Base-by-base conservation (phyloP, 2,888 invertebrate genomes). In the Merodon equestris region DNA sequence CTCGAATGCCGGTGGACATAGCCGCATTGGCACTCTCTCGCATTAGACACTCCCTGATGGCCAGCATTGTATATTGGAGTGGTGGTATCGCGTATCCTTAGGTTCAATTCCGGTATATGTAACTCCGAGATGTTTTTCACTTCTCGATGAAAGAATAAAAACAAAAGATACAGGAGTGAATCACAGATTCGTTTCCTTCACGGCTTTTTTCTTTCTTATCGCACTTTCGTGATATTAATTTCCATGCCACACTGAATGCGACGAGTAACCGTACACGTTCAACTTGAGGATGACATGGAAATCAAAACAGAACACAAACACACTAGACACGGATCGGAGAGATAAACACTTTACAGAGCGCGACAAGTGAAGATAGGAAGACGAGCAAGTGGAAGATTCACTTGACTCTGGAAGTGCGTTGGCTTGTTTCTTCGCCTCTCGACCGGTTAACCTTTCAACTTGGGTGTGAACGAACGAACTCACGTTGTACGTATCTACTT, bases 1-100 rank as follows among this genome's bases (percentile, higher is more conserved):
- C 63, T 53, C 63, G 40, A 68, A 54, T 38, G 56, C 44, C 53
- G 64, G 58, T 45, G 19, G 27, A 38, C 53, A 64, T 44, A 19
- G 64, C 13, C 19, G 64, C 9, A 17, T 42, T 74, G 50, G 53
- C 70, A 64, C 79, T 58, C 64, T 79, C 79, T 54, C 79, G 54
- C 56, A 79, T 10, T 10, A 79, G 74, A 38, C 79, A 79, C 51
- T 79, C 79, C 60, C 79, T 58, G 2, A 79, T 63, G 38, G 79
- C 74, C 12, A 79, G 34, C 79, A 79, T 79, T 9, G 53, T 40
- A 10, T n/a, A n/a, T n/a, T n/a, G n/a, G n/a, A n/a, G n/a, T n/a
- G n/a, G n/a, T 48, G 48, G 15, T 34, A 56, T 40, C 42, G 40
- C 67, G 71, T 77, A 77, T 66, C 76, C 61, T 58, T 27, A 2